These are phyloP conservation scores for Pachycephala philippinensis DNA, from an alignment of 2,113 vertebrate species.

Conservation along the genomic window DNA sequence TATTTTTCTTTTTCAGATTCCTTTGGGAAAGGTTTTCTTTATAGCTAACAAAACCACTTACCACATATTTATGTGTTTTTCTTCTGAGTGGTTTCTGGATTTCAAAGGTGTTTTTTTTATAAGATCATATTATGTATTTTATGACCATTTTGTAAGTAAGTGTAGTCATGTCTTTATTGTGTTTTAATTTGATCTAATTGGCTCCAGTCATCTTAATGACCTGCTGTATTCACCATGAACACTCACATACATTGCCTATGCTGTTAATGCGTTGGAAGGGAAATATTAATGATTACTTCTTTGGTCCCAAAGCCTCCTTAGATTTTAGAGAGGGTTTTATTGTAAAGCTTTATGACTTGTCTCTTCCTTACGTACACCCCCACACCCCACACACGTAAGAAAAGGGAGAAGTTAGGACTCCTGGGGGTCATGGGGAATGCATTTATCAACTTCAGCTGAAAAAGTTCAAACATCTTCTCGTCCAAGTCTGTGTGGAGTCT, in stretches of 20 bases:
- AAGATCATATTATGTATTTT: background rate
- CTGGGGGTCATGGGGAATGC: background rate
- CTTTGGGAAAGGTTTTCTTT: background rate
- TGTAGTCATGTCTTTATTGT: constrained; percentile 11
- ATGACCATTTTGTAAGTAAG: constrained; percentile 4
- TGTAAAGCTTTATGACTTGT: constrained; percentile 50
- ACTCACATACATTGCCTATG: background rate
- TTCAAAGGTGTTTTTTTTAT: background rate
- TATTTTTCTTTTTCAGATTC: background rate
- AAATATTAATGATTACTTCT: constrained; percentile 31
- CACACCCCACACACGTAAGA: background rate
- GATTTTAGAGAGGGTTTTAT: constrained; percentile 24
- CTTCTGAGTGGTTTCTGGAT: background rate
- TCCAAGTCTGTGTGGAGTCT: background rate
- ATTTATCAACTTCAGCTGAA: constrained; percentile 24
- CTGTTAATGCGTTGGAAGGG: constrained; percentile 27
- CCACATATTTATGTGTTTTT: background rate
- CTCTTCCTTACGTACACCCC: background rate
- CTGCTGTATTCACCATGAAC: background rate
- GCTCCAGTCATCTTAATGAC: background rate
- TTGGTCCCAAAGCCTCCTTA: constrained; percentile 8
- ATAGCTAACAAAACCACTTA: background rate
- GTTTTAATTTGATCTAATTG: constrained; percentile 29
- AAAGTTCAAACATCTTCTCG: background rate
- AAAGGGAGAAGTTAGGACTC: background rate